Conservation (phyloP, 2,113 vertebrate genomes). For the Oreocharis arfaki region DNA sequence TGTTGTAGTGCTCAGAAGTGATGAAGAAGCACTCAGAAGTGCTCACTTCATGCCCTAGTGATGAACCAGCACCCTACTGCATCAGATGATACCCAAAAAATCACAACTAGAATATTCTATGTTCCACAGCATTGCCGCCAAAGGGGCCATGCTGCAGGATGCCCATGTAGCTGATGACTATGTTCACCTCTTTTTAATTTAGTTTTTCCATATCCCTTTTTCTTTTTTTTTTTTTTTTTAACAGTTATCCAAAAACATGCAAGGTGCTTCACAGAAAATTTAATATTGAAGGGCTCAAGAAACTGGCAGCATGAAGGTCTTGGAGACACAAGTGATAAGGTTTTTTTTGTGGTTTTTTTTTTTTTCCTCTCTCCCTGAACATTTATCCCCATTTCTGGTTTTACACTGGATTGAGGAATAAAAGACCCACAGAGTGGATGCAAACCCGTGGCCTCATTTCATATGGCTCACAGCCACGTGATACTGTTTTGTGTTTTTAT, state of each 20-base stretch:
- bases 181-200: background rate
- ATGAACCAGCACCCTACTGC: background rate
- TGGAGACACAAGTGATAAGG: slow-evolving; percentile 10
- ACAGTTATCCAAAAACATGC: background rate
- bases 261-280: background rate
- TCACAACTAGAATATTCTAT: background rate
- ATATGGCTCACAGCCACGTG: slow-evolving; percentile 1
- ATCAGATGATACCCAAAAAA: background rate
- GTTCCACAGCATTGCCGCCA: background rate
- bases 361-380: background rate
- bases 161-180: background rate
- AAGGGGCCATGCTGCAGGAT: background rate
- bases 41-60: no score
- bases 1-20: background rate
- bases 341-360: background rate
- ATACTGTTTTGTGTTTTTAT: background rate
- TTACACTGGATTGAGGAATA: background rate
- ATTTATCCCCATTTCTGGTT: background rate
- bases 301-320: slow-evolving; percentile 29
- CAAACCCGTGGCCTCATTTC: background rate
- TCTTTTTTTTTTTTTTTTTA: background rate
- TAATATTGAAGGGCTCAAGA: background rate
- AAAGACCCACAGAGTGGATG: background rate
- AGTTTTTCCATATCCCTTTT: no score
- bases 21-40: no score